phyloP scores from a whole-genome alignment of 2,797 vertebrate species.

The Chiloscyllium punctatum region DNA sequence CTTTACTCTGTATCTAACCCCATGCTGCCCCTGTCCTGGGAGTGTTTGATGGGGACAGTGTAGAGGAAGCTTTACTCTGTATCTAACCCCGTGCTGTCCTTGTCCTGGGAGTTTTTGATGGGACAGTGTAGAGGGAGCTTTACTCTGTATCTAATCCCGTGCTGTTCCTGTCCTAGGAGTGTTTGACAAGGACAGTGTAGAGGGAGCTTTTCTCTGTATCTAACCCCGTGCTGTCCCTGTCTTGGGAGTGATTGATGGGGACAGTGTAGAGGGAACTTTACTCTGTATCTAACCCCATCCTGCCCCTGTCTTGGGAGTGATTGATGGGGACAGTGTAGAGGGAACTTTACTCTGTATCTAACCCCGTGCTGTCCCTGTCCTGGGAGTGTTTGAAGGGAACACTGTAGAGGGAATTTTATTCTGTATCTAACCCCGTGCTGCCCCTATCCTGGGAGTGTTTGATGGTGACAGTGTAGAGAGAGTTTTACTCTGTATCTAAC shows the following conservation, averaged over 20 bases:
- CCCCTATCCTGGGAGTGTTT: too few relatives aligned
- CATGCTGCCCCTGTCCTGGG: not conserved
- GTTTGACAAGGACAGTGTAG: too few relatives aligned
- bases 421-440: too few relatives aligned
- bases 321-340: not conserved
- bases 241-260: not conserved
- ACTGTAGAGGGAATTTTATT: too few relatives aligned
- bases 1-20: not conserved
- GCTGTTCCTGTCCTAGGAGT: too few relatives aligned
- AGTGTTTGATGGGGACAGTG: not conserved
- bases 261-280: not conserved
- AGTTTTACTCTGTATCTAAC: too few relatives aligned
- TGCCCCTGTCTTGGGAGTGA: not conserved
- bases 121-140: not conserved
- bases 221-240: not conserved
- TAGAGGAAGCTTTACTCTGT: not conserved
- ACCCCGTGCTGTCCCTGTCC: too few relatives aligned
- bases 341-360: not conserved
- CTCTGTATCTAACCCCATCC: not conserved
- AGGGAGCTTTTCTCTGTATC: not conserved
- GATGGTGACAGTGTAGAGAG: too few relatives aligned
- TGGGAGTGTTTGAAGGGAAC: too few relatives aligned
- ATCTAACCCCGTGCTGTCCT: not conserved
- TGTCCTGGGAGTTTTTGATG: not conserved
- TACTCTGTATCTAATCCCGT: too few relatives aligned